A percentile compares a stretch with the other conserved stretches of the same genome.
These are phyloP conservation scores for Phlogophora meticulosa DNA, from an alignment of 2,888 invertebrate genomes.

Conservation along the genomic window DNA sequence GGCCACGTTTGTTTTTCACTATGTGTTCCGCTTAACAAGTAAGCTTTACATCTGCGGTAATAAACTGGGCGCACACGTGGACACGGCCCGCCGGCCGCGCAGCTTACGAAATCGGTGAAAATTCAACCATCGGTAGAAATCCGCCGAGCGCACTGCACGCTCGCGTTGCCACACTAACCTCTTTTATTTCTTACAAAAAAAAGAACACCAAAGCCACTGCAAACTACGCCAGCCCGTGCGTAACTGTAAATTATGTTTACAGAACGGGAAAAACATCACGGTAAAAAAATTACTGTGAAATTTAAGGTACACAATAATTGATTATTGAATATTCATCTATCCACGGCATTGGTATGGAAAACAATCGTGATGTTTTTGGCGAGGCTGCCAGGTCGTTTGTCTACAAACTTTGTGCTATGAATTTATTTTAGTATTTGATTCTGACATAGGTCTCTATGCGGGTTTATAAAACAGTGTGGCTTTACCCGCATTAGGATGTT, in stretches of 20 bases:
- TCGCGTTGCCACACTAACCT: slow-evolving; percentile 27
- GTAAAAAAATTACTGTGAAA: slow-evolving; percentile 6
- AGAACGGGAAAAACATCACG: background rate
- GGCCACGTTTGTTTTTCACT: slow-evolving; percentile 57
- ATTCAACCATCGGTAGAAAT: slow-evolving; percentile 70
- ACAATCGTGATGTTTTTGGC: slow-evolving; percentile 65
- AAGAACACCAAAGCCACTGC: slow-evolving; percentile 10
- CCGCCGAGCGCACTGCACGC: slow-evolving; percentile 39
- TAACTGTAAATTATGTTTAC: background rate
- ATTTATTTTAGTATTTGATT: slow-evolving; percentile 61
- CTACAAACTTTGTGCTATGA: slow-evolving; percentile 60
- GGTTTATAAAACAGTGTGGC: slow-evolving; percentile 30
- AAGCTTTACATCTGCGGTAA: slow-evolving; percentile 71
- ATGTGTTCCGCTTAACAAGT: slow-evolving; percentile 67
- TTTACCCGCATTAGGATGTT: slow-evolving; percentile 20
- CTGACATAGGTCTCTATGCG: slow-evolving; percentile 39
- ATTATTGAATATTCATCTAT: slow-evolving; percentile 61
- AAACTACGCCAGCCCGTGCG: slow-evolving; percentile 15
- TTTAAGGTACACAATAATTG: slow-evolving; percentile 48
- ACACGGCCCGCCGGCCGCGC: slow-evolving; percentile 44
- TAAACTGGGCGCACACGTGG: slow-evolving; percentile 69
- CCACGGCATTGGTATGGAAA: slow-evolving; percentile 56
- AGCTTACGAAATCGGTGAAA: slow-evolving; percentile 74
- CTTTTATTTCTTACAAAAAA: slow-evolving; percentile 44
- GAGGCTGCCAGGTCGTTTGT: slow-evolving; percentile 65